These are phyloP conservation scores for Trichonephila inaurata DNA, from an alignment of 1,140 invertebrate species.

Conservation along the genomic window DNA sequence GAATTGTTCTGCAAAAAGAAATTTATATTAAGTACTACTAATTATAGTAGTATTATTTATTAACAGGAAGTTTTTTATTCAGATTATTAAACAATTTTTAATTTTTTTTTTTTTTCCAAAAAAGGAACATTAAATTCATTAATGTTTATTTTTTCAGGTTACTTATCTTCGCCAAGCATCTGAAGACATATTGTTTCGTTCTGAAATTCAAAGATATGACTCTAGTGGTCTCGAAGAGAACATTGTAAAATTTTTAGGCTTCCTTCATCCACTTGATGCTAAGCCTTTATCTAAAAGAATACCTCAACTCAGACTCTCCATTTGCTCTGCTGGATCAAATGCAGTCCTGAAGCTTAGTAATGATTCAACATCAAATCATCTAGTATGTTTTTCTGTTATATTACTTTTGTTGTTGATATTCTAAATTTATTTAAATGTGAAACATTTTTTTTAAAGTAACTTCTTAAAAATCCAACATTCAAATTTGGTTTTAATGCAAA, in stretches of 20 bases:
- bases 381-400: constrained; percentile 28
- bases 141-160: constrained; percentile 79
- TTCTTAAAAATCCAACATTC: too few species aligned
- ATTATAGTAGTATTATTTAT: too few species aligned
- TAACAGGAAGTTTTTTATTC: too few species aligned
- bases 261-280: constrained; percentile 87
- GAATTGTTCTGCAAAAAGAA: too few species aligned
- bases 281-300: constrained; percentile 85
- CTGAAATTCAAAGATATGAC: constrained; percentile 82
- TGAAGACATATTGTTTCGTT: constrained; percentile 87
- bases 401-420: too few species aligned
- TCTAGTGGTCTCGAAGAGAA: constrained; percentile 84
- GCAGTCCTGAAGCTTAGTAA: constrained; percentile 79
- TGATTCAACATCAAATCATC: constrained; percentile 77
- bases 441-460: too few species aligned
- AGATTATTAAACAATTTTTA: background rate
- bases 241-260: constrained; percentile 87
- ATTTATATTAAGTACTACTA: too few species aligned
- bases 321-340: constrained; percentile 78
- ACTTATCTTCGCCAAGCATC: constrained; percentile 91
- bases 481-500: too few species aligned
- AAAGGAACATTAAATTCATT: background rate
- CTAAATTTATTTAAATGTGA: too few species aligned
- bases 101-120: background rate
- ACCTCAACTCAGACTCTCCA: constrained; percentile 76